Conservation (phyloP, 1,140 invertebrate genomes). For the Macrocentrus cingulum region DNA sequence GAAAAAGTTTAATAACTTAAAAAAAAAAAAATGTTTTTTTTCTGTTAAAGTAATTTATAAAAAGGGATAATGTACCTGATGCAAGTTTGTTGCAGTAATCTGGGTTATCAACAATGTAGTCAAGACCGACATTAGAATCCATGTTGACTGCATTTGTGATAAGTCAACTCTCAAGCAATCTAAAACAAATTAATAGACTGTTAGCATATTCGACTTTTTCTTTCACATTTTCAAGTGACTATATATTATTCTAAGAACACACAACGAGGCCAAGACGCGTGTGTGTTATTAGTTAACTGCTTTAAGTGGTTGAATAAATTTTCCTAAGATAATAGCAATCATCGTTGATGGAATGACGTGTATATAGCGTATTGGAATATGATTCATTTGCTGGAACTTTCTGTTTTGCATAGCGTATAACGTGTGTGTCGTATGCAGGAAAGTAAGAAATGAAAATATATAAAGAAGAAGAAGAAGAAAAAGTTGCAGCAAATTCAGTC, state of each 20-base stretch:
- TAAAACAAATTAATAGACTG: conserved; percentile 30
- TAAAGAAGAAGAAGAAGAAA: conserved; percentile 9
- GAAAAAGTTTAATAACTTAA: too few relatives aligned
- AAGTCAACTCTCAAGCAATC: conserved; percentile 33
- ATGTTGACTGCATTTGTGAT: conserved; percentile 61
- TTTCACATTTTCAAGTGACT: too few relatives aligned
- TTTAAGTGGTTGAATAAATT: conserved; percentile 14
- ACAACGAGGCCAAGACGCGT: conserved; percentile 7
- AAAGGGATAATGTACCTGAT: too few relatives aligned
- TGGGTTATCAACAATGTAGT: conserved; percentile 91
- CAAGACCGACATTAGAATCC: conserved; percentile 86
- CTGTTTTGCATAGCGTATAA: not conserved
- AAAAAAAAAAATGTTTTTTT: too few relatives aligned
- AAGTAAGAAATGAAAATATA: conserved; percentile 9
- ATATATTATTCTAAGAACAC: not conserved
- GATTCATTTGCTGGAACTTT: conserved; percentile 6
- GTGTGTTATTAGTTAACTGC: conserved; percentile 4
- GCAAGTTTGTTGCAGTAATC: conserved; percentile 91
- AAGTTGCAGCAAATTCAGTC: conserved; percentile 23
- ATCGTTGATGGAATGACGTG: conserved; percentile 1
- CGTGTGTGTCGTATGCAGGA: conserved; percentile 1
- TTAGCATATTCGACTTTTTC: too few relatives aligned
- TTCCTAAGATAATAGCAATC: conserved; percentile 7
- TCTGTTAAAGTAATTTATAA: too few relatives aligned
- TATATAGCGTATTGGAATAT: too few relatives aligned